Evolutionary conservation across 2,113 vertebrate species (phyloP), one percentile per base, ranked within the genome.

Genomic region (Leucosticte australis): DNA sequence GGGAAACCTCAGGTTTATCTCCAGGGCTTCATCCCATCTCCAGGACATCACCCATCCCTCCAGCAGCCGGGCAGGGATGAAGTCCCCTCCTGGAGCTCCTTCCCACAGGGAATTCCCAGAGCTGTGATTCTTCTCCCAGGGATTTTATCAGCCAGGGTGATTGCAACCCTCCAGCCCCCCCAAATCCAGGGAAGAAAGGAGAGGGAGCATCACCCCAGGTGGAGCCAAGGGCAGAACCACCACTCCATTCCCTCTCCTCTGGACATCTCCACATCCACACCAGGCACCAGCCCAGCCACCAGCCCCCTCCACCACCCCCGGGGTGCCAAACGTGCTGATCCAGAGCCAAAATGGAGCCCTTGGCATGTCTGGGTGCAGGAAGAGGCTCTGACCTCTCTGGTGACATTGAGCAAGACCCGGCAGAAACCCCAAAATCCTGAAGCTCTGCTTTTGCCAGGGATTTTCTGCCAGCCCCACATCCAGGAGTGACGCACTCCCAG

Each of bases 11-110:
- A 5, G 44, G 28, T 53, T 73, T 37, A 2, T 67, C 53, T 41
- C 5, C 0, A 2, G 27, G 4, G 20, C 15, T 55, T 62, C 4
- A 2, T 24, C 52, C 56, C 47, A 0, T 0, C 3, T 0, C n/a
- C n/a, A 57, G 44, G 30, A n/a, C 3, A 2, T 17, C 6, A 1
- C 47, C 57, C 15, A 1, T 5, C 57, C 53, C 26, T 41, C 64
- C 26, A 3, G 78, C 44, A 62, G 55, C 30, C 8, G 28, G 70
- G 39, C 77, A 62, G 81, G 5, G 59, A 20, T 21, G 70, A 65
- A 5, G 2, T 26, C 11, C 37, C 7, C 28, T 30, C 41, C 49
- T 0, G 2, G 30, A 64, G 21, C 47, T 13, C 26, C 50, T 35
- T 59, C 57, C 42, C 11, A 0, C 5, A 0, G 2, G 55, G 50